Conservation (phyloP, 2,888 invertebrate species). For the Dinocampus coccinellae region DNA sequence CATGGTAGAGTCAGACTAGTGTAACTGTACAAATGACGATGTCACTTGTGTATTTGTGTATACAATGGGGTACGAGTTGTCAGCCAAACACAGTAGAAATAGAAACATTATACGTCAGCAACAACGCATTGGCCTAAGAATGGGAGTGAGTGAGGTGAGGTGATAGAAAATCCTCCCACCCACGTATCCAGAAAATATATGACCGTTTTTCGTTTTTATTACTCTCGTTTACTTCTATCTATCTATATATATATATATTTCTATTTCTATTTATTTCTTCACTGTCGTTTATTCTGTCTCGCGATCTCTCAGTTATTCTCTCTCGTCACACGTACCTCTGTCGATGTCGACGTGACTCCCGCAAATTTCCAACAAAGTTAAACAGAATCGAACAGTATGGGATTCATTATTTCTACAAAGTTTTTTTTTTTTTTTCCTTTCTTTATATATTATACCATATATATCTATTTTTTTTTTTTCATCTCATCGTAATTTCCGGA, state of each 20-base stretch:
- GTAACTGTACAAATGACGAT: neutral
- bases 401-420: conserved; percentile 14
- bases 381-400: conserved; percentile 14
- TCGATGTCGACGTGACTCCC: conserved; percentile 5
- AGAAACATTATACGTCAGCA: conserved; percentile 5
- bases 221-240: neutral
- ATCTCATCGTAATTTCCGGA: neutral
- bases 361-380: conserved; percentile 18
- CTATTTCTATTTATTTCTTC: neutral
- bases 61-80: neutral
- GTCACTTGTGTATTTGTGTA: neutral
- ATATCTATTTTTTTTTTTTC: neutral
- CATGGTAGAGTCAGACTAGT: neutral
- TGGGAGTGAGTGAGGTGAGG: no score
- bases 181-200: no score
- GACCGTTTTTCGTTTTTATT: neutral
- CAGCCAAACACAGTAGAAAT: neutral
- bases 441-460: neutral
- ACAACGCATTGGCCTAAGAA: neutral
- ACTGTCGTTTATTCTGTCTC: neutral
- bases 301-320: neutral
- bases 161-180: no score
- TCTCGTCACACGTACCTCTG: conserved; percentile 1
- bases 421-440: neutral
- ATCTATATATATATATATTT: neutral